These are phyloP conservation scores for Hydrolagus affinis DNA, from an alignment of 2,113 vertebrate species.

Conservation along the genomic window DNA sequence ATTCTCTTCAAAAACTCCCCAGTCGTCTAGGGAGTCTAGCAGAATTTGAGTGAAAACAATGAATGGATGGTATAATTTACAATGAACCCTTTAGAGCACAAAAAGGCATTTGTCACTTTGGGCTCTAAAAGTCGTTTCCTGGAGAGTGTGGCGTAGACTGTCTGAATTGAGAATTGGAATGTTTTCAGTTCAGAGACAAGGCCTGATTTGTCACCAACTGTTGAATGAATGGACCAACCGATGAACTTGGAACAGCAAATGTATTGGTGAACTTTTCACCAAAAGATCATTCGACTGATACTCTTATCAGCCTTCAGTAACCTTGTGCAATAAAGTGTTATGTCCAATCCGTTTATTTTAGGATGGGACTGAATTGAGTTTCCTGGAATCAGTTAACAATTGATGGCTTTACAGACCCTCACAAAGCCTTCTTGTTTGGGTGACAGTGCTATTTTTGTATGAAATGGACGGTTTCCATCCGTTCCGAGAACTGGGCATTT, in stretches of 20 bases:
- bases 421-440: slow-evolving; percentile 13
- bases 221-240: slow-evolving; percentile 7
- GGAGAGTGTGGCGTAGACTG: not conserved
- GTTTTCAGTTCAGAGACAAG: slow-evolving; percentile 4
- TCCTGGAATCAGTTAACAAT: slow-evolving; percentile 8
- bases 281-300: slow-evolving; percentile 10
- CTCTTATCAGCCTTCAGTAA: slow-evolving; percentile 11
- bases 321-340: not conserved
- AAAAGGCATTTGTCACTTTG: not conserved
- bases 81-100: not conserved
- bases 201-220: not conserved
- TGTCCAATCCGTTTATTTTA: not conserved
- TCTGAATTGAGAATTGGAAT: slow-evolving; percentile 28
- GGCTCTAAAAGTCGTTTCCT: slow-evolving; percentile 11
- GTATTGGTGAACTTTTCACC: slow-evolving; percentile 11
- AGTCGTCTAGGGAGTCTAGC: not conserved
- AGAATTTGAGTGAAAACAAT: slow-evolving; percentile 21
- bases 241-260: not conserved
- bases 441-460: no score
- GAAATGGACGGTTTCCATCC: no score
- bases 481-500: no score
- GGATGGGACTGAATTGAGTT: not conserved
- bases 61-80: slow-evolving; percentile 16
- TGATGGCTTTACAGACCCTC: not conserved
- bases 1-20: not conserved